Base-by-base conservation (phyloP, 2,113 vertebrate genomes). In the Calidris pugnax region DNA sequence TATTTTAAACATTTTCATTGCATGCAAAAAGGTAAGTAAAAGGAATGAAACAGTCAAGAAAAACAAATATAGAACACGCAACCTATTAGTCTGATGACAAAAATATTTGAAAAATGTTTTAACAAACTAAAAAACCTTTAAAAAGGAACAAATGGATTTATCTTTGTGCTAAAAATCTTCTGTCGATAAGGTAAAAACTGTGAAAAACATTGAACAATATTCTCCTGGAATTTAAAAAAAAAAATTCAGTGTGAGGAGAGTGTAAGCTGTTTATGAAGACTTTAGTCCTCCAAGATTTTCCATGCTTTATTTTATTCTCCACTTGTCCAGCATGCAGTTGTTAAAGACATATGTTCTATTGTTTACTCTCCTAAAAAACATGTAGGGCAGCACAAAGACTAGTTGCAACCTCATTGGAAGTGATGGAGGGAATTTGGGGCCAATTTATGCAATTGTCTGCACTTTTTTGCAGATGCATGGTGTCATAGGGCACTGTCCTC, bases 381-480 rank as follows among this genome's bases (percentile, higher is more conserved):
- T 7, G 4, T 21, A 72, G 0, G 1, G 23, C 27, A 72, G 28
- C 33, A 32, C 41, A 56, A 45, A 26, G 7, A 66, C 5, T 37
- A 37, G 59, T 62, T 37, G 23, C 59, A 62, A 37, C 59, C n/a
- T 27, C 17, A 7, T 16, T 63, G 28, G 23, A 85, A 39, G 6
- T 20, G 20, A 64, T 3, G 45, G 8, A 16, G 24, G 30, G 28
- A 45, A 41, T 11, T 39, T 67, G 2, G 7, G 9, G 6, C 6
- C 4, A 63, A 41, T 79, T 68, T 27, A 41, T 76, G 32, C 30
- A 43, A 12, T 60, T 48, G 21, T 60, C 14, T 45, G 10, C 55
- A 50, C 3, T 1, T 12, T 47, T 76, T 93, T 82, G 28, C 33
- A 63, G 39, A 69, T 14, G 3, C 4, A 4, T n/a, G 30, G 5